phyloP scores from a whole-genome alignment of 2,888 invertebrate genomes.

The Prosopocoilus inquinatus region DNA sequence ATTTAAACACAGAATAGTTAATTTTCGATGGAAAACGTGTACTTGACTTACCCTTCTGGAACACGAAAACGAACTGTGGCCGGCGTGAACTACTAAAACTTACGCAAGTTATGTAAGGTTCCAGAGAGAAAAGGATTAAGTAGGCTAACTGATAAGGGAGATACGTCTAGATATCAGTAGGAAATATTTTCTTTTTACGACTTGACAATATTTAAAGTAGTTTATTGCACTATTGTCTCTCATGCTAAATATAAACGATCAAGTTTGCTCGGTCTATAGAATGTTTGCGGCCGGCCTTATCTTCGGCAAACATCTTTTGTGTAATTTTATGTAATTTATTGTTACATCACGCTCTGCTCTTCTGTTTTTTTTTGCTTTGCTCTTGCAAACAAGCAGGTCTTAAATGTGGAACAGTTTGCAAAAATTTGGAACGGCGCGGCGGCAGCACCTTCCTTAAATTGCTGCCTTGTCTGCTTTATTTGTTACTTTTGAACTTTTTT shows the following conservation, averaged over 20 bases:
- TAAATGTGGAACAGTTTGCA: no score
- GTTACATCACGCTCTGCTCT: constrained; percentile 7
- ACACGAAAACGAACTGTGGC: not conserved
- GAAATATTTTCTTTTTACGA: constrained; percentile 14
- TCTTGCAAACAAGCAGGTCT: no score
- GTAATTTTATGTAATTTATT: constrained; percentile 2
- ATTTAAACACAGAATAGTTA: no score
- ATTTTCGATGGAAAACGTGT: not conserved
- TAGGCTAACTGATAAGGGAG: constrained; percentile 15
- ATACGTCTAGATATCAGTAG: constrained; percentile 15
- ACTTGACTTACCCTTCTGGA: not conserved
- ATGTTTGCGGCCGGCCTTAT: constrained; percentile 1
- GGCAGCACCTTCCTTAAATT: no score
- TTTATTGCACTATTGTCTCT: constrained; percentile 19
- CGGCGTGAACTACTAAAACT: no score
- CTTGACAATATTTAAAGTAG: constrained; percentile 13
- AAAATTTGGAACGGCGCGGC: no score
- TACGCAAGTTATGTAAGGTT: no score
- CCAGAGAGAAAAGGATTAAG: constrained; percentile 8
- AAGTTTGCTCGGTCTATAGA: not conserved
- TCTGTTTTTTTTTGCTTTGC: no score
- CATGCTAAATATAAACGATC: constrained; percentile 7
- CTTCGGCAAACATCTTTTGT: constrained; percentile 15
- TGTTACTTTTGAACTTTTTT: no score
- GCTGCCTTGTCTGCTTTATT: no score